Base-by-base conservation (phyloP, 2,888 invertebrate genomes). In the Cheilosia soror region DNA sequence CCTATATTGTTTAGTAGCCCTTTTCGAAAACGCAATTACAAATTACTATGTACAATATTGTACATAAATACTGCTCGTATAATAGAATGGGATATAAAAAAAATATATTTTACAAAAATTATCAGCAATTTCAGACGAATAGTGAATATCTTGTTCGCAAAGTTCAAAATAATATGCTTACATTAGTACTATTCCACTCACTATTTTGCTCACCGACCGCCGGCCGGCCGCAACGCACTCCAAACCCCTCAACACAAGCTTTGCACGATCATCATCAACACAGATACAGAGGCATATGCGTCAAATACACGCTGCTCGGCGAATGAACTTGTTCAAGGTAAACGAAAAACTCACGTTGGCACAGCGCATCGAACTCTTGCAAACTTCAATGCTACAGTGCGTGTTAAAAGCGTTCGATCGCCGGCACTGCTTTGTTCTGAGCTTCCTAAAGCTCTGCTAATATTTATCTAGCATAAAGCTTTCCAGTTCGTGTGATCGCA, bases 341-440 rank as follows among this genome's bases (percentile, higher is more conserved):
- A 85, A 68, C 69, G 27, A 68, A 80, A 11, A 81, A 77, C 63
- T 81, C 81, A 76, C 66, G 80, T 72, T 72, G 57, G 68, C 81
- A 85, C 72, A 77, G 85, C 85, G 85, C 85, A 85, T 85, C 85
- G 85, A 85, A 85, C 85, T 85, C 85, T 85, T 85, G 85, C 76
- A 85, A 81, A 85, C 68, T 40, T 77, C 85, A 81, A 85, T 85
- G 85, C 85, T 65, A 55, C 37, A 20, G 81, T 85, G 85, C 85
- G 85, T 85, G 85, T 81, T 85, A 25, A 76, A 80, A 81, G 76
- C 77, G 72, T 53, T 55, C 29, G 31, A 7, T 9, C 42, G 60
- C 69, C 75, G 79, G 72, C 82, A 71, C 60, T 60, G 44, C 57
- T 63, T 63, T 63, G 53, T 73, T 82, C 44, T 29, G 31, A 42